A percentile compares a stretch with the other conserved stretches of the same genome.
Evolutionary conservation across 2,888 invertebrate genomes (phyloP).

Genomic region (Nemotelus nigrinus): DNA sequence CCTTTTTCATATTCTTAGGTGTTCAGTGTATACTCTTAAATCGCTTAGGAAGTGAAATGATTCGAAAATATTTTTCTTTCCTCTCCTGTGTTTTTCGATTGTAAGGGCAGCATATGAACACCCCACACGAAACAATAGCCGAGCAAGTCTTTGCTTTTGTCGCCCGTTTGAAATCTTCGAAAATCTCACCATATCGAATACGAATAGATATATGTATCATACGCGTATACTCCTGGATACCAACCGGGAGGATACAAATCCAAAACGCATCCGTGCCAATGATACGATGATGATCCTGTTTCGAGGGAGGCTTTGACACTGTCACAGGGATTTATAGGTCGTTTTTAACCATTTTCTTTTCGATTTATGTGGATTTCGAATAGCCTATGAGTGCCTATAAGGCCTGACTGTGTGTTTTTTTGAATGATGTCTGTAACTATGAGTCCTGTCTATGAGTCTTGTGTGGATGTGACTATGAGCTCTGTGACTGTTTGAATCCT

Average conservation of each 20-base stretch:
- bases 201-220: neutral
- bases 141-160: neutral
- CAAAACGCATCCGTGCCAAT: constrained; percentile 18
- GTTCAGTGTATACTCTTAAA: constrained; percentile 2
- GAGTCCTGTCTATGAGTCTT: too few species aligned
- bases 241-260: too few species aligned
- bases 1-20: neutral
- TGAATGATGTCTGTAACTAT: too few species aligned
- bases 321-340: constrained; percentile 40
- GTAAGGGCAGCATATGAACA: neutral
- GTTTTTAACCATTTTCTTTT: constrained; percentile 35
- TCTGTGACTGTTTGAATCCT: too few species aligned
- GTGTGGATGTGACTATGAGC: too few species aligned
- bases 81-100: neutral
- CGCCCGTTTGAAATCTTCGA: neutral
- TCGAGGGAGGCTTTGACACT: constrained; percentile 12
- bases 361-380: constrained; percentile 16
- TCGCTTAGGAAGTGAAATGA: constrained; percentile 30
- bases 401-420: too few species aligned
- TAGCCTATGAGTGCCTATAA: neutral
- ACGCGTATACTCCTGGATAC: neutral
- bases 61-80: constrained; percentile 32
- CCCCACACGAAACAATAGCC: neutral
- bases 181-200: neutral
- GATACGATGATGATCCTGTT: constrained; percentile 27